Conservation (phyloP, 2,888 invertebrate species). For the Hermaeophaga mercurialis region DNA sequence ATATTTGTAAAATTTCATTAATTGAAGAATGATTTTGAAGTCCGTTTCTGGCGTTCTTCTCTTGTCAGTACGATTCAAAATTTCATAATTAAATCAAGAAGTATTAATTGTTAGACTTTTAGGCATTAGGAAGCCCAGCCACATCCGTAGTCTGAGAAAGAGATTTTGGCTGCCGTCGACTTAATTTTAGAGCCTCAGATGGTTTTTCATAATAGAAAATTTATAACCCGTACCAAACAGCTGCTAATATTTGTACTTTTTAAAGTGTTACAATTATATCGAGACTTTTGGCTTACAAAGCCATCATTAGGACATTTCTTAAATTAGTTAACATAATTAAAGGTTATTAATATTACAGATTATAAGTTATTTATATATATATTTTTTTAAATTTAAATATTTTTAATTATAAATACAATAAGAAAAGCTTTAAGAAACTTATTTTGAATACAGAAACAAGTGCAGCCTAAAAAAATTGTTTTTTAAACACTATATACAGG, state of each 20-base stretch:
- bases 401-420: too few relatives aligned
- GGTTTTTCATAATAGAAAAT: conserved; percentile 8
- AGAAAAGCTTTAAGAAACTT: too few relatives aligned
- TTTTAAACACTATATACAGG: too few relatives aligned
- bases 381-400: too few relatives aligned
- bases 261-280: too few relatives aligned
- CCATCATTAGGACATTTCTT: too few relatives aligned
- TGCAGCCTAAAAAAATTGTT: too few relatives aligned
- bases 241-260: conserved; percentile 2
- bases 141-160: conserved; percentile 22
- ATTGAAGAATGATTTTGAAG: background rate
- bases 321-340: too few relatives aligned
- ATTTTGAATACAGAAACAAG: too few relatives aligned
- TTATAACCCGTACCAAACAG: background rate
- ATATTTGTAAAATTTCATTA: background rate
- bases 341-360: too few relatives aligned
- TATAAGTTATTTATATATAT: too few relatives aligned
- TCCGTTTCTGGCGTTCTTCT: background rate
- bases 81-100: conserved; percentile 28
- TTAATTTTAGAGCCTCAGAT: background rate
- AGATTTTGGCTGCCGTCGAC: conserved; percentile 1
- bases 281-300: too few relatives aligned
- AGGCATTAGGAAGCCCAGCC: conserved; percentile 13
- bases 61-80: conserved; percentile 1
- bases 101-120: conserved; percentile 28